These are phyloP conservation scores for Empis livida DNA, from an alignment of 2,888 invertebrate genomes.

Conservation along the genomic window DNA sequence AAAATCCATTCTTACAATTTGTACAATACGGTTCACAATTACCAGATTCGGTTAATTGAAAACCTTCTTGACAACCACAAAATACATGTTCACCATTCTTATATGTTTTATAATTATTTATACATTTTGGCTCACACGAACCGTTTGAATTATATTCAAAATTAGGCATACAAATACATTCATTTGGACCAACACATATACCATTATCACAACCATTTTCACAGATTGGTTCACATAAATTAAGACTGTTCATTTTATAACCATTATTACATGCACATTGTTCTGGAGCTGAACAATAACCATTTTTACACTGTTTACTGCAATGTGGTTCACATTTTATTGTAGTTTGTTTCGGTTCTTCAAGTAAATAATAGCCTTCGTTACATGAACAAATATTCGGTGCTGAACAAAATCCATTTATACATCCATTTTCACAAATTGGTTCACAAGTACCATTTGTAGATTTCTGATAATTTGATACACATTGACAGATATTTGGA, in stretches of 20 bases:
- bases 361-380: slow-evolving; percentile 24
- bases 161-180: slow-evolving; percentile 28
- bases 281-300: slow-evolving; percentile 46
- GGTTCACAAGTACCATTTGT: slow-evolving; percentile 23
- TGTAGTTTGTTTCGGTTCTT: slow-evolving; percentile 24
- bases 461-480: slow-evolving; percentile 15
- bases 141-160: slow-evolving; percentile 20
- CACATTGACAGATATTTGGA: slow-evolving; percentile 23
- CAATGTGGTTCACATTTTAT: slow-evolving; percentile 33
- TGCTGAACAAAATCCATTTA: slow-evolving; percentile 30
- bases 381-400: slow-evolving; percentile 24
- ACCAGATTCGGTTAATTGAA: slow-evolving; percentile 15
- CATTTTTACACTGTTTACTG: slow-evolving; percentile 34
- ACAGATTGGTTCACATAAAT: slow-evolving; percentile 30
- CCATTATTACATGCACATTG: slow-evolving; percentile 45
- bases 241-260: slow-evolving; percentile 28
- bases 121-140: slow-evolving; percentile 17
- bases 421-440: slow-evolving; percentile 26
- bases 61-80: slow-evolving; percentile 6
- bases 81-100: too few species aligned
- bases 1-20: slow-evolving; percentile 20
- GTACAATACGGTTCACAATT: slow-evolving; percentile 43
- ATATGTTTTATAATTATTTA: too few species aligned
- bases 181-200: slow-evolving; percentile 32
- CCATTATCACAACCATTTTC: slow-evolving; percentile 30